Evolutionary conservation across 2,888 invertebrate genomes (phyloP).

Genomic region (Drosophila incognita): DNA sequence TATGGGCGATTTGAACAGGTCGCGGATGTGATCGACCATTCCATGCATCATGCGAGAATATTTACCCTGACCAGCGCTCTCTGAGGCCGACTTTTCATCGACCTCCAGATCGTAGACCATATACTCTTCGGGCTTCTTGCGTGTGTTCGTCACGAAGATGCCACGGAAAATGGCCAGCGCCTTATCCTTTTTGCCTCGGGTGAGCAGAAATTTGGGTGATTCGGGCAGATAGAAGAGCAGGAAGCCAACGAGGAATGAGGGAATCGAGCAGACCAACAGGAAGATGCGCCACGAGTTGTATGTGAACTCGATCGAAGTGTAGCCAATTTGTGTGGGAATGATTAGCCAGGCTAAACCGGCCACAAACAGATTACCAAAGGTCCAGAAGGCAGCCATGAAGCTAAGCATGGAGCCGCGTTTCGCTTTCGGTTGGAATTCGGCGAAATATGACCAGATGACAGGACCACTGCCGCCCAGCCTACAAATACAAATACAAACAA

Average conservation of each 20-base stretch:
- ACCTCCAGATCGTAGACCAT: constrained; percentile 90
- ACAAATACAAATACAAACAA: constrained; percentile 13
- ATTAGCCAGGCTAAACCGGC: constrained; percentile 93
- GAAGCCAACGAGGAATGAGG: constrained; percentile 94
- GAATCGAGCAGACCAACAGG: constrained; percentile 93
- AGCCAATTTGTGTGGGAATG: constrained; percentile 90
- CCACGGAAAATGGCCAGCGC: constrained; percentile 92
- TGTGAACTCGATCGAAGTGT: constrained; percentile 88
- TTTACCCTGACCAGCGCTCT: constrained; percentile 88
- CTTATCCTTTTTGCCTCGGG: constrained; percentile 91
- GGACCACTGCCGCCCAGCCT: constrained; percentile 87
- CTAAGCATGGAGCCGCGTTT: constrained; percentile 96
- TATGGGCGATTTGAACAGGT: constrained; percentile 92
- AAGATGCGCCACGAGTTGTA: constrained; percentile 98
- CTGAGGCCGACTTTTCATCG: constrained; percentile 86
- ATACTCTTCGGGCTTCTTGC: constrained; percentile 89
- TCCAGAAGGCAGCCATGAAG: constrained; percentile 98
- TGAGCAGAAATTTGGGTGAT: constrained; percentile 94
- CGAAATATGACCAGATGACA: constrained; percentile 97
- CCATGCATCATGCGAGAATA: constrained; percentile 90
- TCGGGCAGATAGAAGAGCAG: constrained; percentile 94
- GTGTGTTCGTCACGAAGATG: constrained; percentile 92
- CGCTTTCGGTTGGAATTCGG: constrained; percentile 96
- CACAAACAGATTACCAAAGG: constrained; percentile 95
- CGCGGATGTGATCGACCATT: constrained; percentile 92